Evolutionary conservation across 2,888 invertebrate species (phyloP).

Genomic region (Melipona beecheii): DNA sequence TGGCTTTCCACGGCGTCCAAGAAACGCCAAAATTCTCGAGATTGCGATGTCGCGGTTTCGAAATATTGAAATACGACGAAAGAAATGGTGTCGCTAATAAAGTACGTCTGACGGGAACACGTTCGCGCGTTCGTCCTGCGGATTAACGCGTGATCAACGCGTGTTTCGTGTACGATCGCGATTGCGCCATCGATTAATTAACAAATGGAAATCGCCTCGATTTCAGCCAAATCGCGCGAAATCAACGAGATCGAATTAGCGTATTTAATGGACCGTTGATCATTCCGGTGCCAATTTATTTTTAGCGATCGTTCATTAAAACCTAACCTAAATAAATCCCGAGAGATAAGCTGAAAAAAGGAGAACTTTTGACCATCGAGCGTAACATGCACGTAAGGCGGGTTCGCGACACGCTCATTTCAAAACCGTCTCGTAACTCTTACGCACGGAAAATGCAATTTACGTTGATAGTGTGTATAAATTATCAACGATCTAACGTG

Average conservation of each 20-base stretch:
- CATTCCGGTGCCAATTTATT: background rate
- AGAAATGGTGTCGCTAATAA: no score
- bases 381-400: background rate
- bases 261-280: background rate
- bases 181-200: background rate
- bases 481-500: background rate
- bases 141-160: background rate
- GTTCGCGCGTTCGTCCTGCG: background rate
- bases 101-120: no score
- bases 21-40: no score
- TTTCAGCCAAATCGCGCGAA: constrained; percentile 35
- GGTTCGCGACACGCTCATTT: constrained; percentile 6
- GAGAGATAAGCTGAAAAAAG: background rate
- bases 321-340: no score
- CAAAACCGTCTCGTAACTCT: background rate
- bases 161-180: background rate
- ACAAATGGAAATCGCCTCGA: constrained; percentile 30
- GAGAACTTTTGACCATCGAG: background rate
- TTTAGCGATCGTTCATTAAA: background rate
- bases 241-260: background rate
- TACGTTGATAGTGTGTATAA: background rate
- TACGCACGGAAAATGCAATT: background rate
- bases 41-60: no score
- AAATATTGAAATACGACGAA: no score
- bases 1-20: no score